Evolutionary conservation across 2,797 vertebrate species (phyloP).

Genomic region (Siniperca undulata): DNA sequence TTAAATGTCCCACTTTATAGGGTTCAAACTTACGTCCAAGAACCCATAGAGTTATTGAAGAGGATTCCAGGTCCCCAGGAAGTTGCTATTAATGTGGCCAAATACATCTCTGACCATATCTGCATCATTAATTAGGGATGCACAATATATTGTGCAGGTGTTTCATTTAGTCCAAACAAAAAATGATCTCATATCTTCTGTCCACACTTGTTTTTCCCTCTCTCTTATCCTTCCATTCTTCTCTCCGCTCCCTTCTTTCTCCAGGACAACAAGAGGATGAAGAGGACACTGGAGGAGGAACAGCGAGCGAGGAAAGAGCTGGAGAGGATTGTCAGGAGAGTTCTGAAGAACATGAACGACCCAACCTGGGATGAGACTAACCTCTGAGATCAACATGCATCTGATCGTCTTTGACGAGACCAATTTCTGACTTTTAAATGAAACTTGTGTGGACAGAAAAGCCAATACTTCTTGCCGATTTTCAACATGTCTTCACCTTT

Average conservation of each 20-base stretch:
- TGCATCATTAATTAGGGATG: not conserved
- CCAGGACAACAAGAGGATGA: constrained; percentile 98
- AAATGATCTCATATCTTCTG: not conserved
- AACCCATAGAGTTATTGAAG: not conserved
- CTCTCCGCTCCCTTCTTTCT: not conserved
- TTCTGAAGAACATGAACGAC: constrained; percentile 95
- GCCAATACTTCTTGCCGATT: constrained; percentile 6
- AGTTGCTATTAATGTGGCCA: not conserved
- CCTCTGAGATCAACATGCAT: constrained; percentile 80
- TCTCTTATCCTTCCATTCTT: not conserved
- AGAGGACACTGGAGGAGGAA: constrained; percentile 94
- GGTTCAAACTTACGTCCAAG: constrained; percentile 11
- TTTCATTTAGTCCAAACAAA: not conserved
- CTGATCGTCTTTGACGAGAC: not conserved
- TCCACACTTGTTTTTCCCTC: not conserved
- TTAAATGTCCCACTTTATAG: not conserved
- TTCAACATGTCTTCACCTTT: constrained; percentile 1
- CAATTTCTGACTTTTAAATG: constrained; percentile 21
- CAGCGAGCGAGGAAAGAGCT: constrained; percentile 95
- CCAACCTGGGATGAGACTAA: constrained; percentile 98
- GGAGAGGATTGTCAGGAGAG: constrained; percentile 92
- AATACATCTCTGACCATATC: not conserved
- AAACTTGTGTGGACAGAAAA: constrained; percentile 25
- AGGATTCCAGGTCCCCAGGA: not conserved
- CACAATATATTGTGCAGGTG: no score